Base-by-base conservation (phyloP, 1,140 invertebrate species). In the Chymomyza costata region DNA sequence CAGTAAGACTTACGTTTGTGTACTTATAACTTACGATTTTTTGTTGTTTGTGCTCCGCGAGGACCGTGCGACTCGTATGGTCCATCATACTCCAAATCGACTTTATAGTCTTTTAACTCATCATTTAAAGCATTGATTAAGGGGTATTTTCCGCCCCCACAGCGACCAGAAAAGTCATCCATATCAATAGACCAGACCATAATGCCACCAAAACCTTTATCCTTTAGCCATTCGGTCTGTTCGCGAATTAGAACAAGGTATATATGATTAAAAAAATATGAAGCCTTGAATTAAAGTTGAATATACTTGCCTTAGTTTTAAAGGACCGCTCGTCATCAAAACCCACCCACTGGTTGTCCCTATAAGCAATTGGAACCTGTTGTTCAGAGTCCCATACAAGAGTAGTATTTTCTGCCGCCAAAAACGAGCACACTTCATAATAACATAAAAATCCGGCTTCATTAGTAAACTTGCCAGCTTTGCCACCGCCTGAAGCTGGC, bases 161-260 rank as follows among this genome's bases (percentile, higher is more conserved):
- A 98, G 14, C 89, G 89, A 14, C 95, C 96, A 53, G 90, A 88
- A 87, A 97, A 98, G 85, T 99, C 97, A 70, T 99, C 95, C 94
- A 97, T 95, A 78, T 97, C 96, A 8, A 97, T 89, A 1, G 95
- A 96, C 96, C 97, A 99, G 8, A 99, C 93, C 95, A 99, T 98
- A 10, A 97, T 95, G 16, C 97, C 97, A 38, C 96, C 96, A 66
- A 97, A 96, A 8, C 94, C 94, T 88, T 96, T 92, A 76, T 96
- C 93, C 82, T 95, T 96, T 32, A 98, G 87, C 95, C 96, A 99
- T 38, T 92, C 91, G 89, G 95, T 95, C 95, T 98, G 66, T 18
- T 86, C 63, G 49, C 6, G 21, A 25, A n/a, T 7, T 38, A 6
- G 21, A 21, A 38, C 3, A 11, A 28, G 15, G 10, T 38, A 0